Base-by-base conservation (phyloP, 2,113 vertebrate species). In the Coregonus clupeaformis region DNA sequence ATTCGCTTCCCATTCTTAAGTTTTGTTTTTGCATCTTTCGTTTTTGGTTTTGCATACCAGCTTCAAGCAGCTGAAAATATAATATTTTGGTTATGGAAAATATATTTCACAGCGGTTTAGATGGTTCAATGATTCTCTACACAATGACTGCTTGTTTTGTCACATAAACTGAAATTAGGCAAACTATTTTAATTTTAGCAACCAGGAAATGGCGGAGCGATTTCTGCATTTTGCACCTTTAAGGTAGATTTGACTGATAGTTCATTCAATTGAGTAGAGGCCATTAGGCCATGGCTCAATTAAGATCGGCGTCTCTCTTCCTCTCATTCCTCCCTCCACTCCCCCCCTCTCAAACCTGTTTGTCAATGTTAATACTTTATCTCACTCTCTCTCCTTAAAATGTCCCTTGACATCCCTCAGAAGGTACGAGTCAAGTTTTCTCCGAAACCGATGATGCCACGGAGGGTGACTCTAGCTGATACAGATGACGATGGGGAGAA, bases 231-330 rank as follows among this genome's bases (percentile, higher is more conserved):
- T 12, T 42, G 7, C 2, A 42, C 36, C 36, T 42, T 42, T 42
- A 42, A 81, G 83, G 70, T 77, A 68, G 80, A 80, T 60, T 77
- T 78, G 57, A 81, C 71, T 59, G 81, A 84, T 85, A 80, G 57
- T 74, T 67, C 27, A 25, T 73, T 55, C 68, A 78, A 78, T 83
- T 70, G 65, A 78, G 69, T 30, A 42, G 16, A 32, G 69, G 71
- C 71, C 74, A 86, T 80, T 86, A 82, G 77, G 45, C 74, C 66
- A n/a, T 5, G 42, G 65, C 71, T 80, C 66, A 83, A 74, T 83
- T 75, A 81, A 79, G 80, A 81, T 79, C 32, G 45, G 57, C 73
- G 68, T 75, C 25, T 73, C 67, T 74, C 47, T 20, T 27, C 59
- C 76, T 70, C 32, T 59, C 76, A 68, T 36, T 16, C 47, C 36